Conservation (phyloP, 2,888 invertebrate species). For the Unio delphinus region DNA sequence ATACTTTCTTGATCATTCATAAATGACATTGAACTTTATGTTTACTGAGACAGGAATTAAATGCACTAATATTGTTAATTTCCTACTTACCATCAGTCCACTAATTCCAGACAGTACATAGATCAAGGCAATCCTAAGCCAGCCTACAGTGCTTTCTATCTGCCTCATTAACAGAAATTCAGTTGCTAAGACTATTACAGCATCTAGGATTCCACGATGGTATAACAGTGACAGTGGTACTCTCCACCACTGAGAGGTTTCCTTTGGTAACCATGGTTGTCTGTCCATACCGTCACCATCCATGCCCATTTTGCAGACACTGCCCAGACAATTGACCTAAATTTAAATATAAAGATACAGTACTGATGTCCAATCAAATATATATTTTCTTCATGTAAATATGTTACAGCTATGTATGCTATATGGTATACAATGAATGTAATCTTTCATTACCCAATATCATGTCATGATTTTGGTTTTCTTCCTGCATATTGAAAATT, state of each 20-base stretch:
- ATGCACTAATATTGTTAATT: neutral
- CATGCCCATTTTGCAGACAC: constrained; percentile 36
- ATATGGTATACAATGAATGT: too few species aligned
- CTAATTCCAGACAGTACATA: constrained; percentile 47
- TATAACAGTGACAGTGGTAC: constrained; percentile 43
- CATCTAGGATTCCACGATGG: constrained; percentile 54
- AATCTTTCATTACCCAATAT: too few species aligned
- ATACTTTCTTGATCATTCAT: too few species aligned
- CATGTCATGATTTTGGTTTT: too few species aligned
- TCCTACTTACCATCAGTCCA: constrained; percentile 46
- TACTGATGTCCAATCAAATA: too few species aligned
- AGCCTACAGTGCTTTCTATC: constrained; percentile 55
- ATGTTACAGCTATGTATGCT: too few species aligned
- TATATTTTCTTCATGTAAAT: neutral
- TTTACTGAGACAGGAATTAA: neutral
- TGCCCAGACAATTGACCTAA: constrained; percentile 54
- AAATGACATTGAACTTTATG: too few species aligned
- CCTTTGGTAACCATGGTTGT: constrained; percentile 42
- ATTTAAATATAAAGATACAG: too few species aligned
- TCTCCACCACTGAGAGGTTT: constrained; percentile 58
- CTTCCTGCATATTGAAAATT: too few species aligned
- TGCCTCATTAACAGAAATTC: constrained; percentile 47
- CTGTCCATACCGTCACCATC: constrained; percentile 14
- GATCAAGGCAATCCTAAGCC: constrained; percentile 51
- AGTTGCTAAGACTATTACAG: constrained; percentile 35